phyloP scores from a whole-genome alignment of 2,797 vertebrate genomes.

The Aphelocoma californica region DNA sequence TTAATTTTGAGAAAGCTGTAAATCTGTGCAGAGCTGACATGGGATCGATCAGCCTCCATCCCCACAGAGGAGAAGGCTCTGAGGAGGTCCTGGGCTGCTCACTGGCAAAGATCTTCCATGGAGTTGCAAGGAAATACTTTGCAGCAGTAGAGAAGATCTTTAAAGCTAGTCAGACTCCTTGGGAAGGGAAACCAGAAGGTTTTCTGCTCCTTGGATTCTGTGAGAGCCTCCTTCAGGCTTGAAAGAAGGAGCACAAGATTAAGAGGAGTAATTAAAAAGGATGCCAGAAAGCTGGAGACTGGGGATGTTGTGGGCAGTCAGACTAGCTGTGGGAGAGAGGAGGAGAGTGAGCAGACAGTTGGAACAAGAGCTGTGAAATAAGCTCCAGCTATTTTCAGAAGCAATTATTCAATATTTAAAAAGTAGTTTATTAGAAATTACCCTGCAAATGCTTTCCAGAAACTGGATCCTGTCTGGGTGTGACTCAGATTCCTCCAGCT shows the following conservation, averaged over 20 bases:
- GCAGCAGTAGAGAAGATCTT: not conserved
- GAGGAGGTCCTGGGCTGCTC: not conserved
- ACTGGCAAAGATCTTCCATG: not conserved
- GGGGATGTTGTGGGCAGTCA: slow-evolving; percentile 3
- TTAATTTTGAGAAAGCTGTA: not conserved
- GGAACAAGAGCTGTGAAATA: not conserved
- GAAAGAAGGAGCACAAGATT: not conserved
- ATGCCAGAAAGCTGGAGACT: not conserved
- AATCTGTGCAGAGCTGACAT: not conserved
- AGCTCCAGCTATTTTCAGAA: slow-evolving; percentile 17
- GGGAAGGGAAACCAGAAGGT: not conserved
- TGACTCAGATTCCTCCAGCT: not conserved
- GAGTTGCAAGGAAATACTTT: not conserved
- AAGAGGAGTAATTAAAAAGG: slow-evolving; percentile 13
- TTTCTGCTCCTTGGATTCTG: not conserved
- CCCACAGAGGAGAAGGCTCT: not conserved
- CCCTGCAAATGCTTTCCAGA: not conserved
- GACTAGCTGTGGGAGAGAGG: not conserved
- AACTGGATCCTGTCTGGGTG: not conserved
- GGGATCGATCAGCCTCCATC: not conserved
- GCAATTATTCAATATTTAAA: not conserved
- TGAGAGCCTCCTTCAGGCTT: not conserved
- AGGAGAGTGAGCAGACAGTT: not conserved
- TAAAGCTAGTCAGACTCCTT: not conserved
- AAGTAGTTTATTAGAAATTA: slow-evolving; percentile 4